Percentiles rank a stretch among this genome's conserved stretches.
phyloP scores from a whole-genome alignment of 2,797 vertebrate genomes.

The Sebastes taczanowskii region DNA sequence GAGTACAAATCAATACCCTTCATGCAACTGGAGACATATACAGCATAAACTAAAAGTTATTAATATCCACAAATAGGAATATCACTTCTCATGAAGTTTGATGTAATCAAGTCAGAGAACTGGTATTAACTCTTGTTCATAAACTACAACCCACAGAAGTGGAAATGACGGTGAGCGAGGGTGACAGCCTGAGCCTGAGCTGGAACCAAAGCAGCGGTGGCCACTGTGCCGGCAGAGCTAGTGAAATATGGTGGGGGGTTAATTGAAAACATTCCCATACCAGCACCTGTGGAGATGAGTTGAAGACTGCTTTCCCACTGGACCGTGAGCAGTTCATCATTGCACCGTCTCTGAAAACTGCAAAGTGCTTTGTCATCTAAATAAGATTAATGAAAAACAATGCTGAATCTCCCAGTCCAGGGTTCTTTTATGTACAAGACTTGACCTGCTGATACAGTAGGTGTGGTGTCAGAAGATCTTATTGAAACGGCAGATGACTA shows the following conservation, averaged over 20 bases:
- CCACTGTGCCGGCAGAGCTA: neutral
- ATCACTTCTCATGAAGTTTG: neutral
- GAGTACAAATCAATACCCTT: conserved; percentile 15
- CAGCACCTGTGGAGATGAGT: conserved; percentile 24
- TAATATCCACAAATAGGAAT: neutral
- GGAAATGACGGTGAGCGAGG: conserved; percentile 5
- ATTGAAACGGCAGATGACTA: neutral
- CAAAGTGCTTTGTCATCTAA: conserved; percentile 34
- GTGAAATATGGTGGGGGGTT: conserved; percentile 16
- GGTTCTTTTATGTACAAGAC: neutral
- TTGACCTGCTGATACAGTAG: neutral
- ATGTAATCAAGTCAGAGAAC: neutral
- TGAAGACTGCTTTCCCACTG: conserved; percentile 3
- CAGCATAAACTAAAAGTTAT: neutral
- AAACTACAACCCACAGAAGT: neutral
- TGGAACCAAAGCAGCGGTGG: neutral
- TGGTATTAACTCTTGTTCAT: neutral
- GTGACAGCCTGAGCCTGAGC: neutral
- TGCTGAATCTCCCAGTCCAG: neutral
- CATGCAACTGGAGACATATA: neutral
- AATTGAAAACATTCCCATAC: conserved; percentile 31
- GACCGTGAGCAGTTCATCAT: no score
- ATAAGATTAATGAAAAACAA: conserved; percentile 36
- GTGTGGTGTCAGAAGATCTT: neutral
- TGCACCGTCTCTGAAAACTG: no score